Evolutionary conservation across 2,888 invertebrate genomes (phyloP), one percentile per base, ranked within the genome.

Genomic region (Aradus depressus): DNA sequence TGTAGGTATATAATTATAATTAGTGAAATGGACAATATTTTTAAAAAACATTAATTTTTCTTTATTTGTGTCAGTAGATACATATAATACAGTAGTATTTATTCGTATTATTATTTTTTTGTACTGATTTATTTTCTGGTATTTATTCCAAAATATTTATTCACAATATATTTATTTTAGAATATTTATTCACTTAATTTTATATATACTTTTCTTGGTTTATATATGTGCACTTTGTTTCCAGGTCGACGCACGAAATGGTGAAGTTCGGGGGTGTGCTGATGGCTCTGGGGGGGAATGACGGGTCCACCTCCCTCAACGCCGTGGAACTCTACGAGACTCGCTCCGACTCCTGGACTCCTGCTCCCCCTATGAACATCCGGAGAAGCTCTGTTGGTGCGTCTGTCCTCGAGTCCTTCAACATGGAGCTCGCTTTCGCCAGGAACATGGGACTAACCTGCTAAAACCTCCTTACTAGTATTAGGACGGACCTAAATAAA

Each of bases 221-320:
- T n/a, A n/a, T n/a, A n/a, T n/a, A 19, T 25, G 3, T 42, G 8
- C 3, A 42, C 18, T 39, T n/a, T n/a, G 5, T 14, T 62, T 66
- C 2, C 61, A 78, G 81, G 61, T 80, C 80, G 22, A 81, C 81
- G 0, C 80, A 81, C 60, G 81, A 81, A 67, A 74, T 80, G 10
- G 79, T 79, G 1, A 73, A 75, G 51, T 75, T 79, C 51, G 78
- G 77, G 52, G 76, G 75, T 5, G 70, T 67, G 47, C 68, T 81
- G 22, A 79, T 77, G 60, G 78, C 81, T 0, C 63, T 81, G 31
- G 81, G 81, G 22, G 81, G 81, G 22, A 81, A 80, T 60, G 81
- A 81, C 62, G 81, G 81, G 19, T 79, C 77, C 51, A 78, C 79
- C 3, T 80, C 79, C 54, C 67, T 81, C 14, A 81, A 79, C 64